A percentile compares a stretch with the other conserved stretches of the same genome.
These are phyloP conservation scores for Molossus molossus DNA, from an alignment of 2,797 vertebrate genomes.

Conservation along the genomic window DNA sequence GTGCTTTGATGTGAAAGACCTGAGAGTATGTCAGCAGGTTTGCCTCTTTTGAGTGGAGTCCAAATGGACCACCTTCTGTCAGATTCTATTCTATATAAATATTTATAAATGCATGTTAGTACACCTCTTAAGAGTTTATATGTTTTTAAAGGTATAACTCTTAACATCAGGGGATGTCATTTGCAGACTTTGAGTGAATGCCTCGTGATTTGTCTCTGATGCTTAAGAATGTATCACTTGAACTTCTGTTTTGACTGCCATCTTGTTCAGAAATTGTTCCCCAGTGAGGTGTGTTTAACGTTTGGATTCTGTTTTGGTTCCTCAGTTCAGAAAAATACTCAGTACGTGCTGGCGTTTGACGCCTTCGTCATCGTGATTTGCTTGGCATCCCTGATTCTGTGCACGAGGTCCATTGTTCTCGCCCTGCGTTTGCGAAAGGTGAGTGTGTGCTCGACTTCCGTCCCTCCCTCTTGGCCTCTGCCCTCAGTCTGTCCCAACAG, in stretches of 20 bases:
- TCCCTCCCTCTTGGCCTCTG: background rate
- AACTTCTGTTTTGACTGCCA: background rate
- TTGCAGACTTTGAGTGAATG: background rate
- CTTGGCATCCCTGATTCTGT: conserved; percentile 95
- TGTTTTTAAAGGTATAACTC: background rate
- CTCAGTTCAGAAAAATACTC: conserved; percentile 95
- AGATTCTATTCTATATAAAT: background rate
- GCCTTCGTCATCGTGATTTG: conserved; percentile 95
- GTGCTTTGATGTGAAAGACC: background rate
- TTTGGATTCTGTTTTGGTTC: conserved; percentile 69
- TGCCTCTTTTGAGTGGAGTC: background rate
- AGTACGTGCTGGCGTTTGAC: conserved; percentile 96
- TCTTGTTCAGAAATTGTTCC: conserved; percentile 41
- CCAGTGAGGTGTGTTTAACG: background rate
- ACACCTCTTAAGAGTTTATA: background rate
- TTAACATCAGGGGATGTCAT: background rate
- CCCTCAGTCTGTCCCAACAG: background rate
- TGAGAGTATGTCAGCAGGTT: background rate
- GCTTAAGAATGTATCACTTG: background rate
- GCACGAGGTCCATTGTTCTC: conserved; percentile 95
- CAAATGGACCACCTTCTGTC: background rate
- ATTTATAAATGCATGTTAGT: conserved; percentile 7
- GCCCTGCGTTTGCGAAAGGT: conserved; percentile 95
- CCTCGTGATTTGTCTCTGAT: background rate
- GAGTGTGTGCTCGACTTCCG: conserved; percentile 66